Base-by-base conservation (phyloP, 2,113 vertebrate species). In the Polyodon spathula region DNA sequence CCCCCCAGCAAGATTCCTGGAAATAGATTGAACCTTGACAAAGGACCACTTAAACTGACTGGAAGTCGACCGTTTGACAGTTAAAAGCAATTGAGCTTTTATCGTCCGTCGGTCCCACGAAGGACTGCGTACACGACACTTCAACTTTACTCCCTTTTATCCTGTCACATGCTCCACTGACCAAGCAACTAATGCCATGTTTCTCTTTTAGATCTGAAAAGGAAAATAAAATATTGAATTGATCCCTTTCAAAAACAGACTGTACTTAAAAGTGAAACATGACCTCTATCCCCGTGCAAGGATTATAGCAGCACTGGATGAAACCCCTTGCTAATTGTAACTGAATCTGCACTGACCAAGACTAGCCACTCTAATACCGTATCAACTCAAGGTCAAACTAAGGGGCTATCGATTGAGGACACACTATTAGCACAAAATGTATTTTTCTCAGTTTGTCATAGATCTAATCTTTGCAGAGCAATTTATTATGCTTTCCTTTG, bases 311-410 rank as follows among this genome's bases (percentile, higher is more conserved):
- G 56, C 56, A 71, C 71, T 75, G 79, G 79, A 83, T 81, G 66
- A 79, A 84, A 76, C 77, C 81, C 81, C 82, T 78, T 76, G 74
- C 76, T 86, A 83, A 86, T 85, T 83, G 84, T 85, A 86, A 89
- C 78, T 68, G 80, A 85, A 86, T 80, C 84, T 62, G 64, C 65
- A 71, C 74, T 83, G 78, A 84, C 76, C 76, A 69, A 63, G 62
- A 67, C 75, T 71, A 76, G 80, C 72, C 65, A 66, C 74, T 71
- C 68, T 78, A 73, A 80, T 71, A 66, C 73, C 66, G 71, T 75
- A 71, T 79, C 76, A 81, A 77, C 63, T 70, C 80, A 87, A 88
- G 84, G 83, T 86, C 84, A 85, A 78, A 50, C 67, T 9, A 62
- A 66, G 67, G 76, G 67, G 56, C 69, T 70, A 85, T 87, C 77